phyloP scores from a whole-genome alignment of 2,888 invertebrate genomes.

The Plebejus melissa region DNA sequence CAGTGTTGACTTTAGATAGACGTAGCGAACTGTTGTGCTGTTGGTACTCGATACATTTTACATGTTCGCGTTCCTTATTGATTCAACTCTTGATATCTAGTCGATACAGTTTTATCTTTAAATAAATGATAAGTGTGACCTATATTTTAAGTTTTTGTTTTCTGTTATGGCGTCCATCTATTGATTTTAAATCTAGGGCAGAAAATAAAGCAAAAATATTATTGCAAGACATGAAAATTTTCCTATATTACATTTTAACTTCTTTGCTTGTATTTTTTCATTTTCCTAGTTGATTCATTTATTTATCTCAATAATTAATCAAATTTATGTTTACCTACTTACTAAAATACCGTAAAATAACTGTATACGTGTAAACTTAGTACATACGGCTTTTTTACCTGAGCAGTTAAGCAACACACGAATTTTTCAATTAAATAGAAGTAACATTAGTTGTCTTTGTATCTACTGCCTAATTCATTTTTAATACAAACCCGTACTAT shows the following conservation, averaged over 20 bases:
- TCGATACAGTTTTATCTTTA: neutral
- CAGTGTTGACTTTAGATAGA: constrained; percentile 16
- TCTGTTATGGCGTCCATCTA: too few relatives aligned
- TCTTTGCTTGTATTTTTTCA: too few relatives aligned
- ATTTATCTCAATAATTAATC: too few relatives aligned
- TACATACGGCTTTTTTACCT: too few relatives aligned
- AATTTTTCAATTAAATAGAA: neutral
- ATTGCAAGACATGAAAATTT: too few relatives aligned
- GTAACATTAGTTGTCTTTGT: neutral
- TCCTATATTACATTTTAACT: too few relatives aligned
- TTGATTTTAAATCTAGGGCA: too few relatives aligned
- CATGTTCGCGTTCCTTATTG: neutral
- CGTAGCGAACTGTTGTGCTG: neutral
- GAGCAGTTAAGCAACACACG: neutral
- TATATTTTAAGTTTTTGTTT: neutral
- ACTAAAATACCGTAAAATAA: too few relatives aligned
- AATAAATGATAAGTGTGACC: neutral
- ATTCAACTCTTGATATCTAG: neutral
- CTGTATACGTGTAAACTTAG: too few relatives aligned
- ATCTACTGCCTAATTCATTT: constrained; percentile 49
- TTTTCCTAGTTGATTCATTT: too few relatives aligned
- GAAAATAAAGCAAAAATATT: too few relatives aligned
- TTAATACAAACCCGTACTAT: constrained; percentile 50
- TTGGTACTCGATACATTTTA: neutral
- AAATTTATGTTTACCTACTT: too few relatives aligned